Evolutionary conservation across 2,113 vertebrate species (phyloP), one percentile per base, ranked within the genome.

Genomic region (Rhinoderma darwinii): DNA sequence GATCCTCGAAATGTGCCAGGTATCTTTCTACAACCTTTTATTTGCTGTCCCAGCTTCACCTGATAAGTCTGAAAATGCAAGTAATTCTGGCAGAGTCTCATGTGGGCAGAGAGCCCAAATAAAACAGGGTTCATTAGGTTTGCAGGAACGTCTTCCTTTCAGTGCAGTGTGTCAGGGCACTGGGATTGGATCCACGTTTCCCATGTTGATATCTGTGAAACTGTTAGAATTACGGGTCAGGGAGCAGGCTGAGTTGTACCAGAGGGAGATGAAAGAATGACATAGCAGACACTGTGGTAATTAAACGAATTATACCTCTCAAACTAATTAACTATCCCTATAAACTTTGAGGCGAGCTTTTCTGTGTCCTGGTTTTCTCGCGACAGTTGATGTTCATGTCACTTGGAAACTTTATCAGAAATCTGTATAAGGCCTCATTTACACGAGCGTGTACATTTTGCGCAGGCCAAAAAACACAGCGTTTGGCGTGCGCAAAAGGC

Each of bases 101-200:
- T 30, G 44, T 78, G 76, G 76, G 76, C 50, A 78, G 30, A 47
- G 39, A 75, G 73, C 73, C 73, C 41, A 75, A 75, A 75, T 75
- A 75, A 78, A 78, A 32, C 76, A 54, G 76, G 76, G 44, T 78
- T 78, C 76, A 78, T 78, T 78, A 78, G 68, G 68, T 41, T 72
- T 72, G 68, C 68, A 72, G 76, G 47, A 78, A 78, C 43, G 50
- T 35, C 76, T 78, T 47, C 27, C 76, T 78, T 41, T 54, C 30
- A 78, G 76, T 78, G 44, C 76, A 51, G 89, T 91, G 73, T 75
- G 68, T 54, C 50, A 78, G 76, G 43, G 27, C 76, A 35, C 88
- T 92, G 73, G 39, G 73, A 75, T 75, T 75, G 73, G 73, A 75
- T 75, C 73, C 39, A 75, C 41, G 73, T 47, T 75, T 47, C 41